Evolutionary conservation across 2,888 invertebrate species (phyloP).

Genomic region (Drosophila anomelani): DNA sequence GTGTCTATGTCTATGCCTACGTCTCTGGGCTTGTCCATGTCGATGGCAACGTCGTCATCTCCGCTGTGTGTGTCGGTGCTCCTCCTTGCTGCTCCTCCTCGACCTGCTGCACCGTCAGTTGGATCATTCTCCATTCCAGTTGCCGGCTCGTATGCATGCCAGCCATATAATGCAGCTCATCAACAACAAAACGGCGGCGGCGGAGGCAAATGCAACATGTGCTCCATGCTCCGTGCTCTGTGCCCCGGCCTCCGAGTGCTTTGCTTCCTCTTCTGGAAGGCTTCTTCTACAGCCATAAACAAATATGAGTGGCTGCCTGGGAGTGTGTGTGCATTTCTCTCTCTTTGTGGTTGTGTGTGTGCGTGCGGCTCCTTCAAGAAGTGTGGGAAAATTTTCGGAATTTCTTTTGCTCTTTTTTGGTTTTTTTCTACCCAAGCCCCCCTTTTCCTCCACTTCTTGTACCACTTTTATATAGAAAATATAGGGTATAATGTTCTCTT

Average conservation of each 20-base stretch:
- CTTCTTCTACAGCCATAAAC: slow-evolving; percentile 71
- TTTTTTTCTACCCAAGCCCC: slow-evolving; percentile 20
- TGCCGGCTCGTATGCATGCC: slow-evolving; percentile 61
- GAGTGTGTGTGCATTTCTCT: slow-evolving; percentile 22
- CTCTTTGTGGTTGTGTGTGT: slow-evolving; percentile 10
- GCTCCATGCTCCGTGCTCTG: slow-evolving; percentile 43
- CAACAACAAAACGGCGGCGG: slow-evolving; percentile 56
- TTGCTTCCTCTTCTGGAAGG: slow-evolving; percentile 31
- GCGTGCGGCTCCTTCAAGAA: slow-evolving; percentile 60
- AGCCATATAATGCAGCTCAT: slow-evolving; percentile 79
- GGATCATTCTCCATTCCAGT: slow-evolving; percentile 16
- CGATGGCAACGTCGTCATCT: slow-evolving; percentile 48
- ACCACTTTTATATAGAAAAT: not conserved
- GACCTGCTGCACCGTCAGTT: slow-evolving; percentile 1
- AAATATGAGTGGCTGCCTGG: slow-evolving; percentile 74
- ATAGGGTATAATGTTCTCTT: not conserved
- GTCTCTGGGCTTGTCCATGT: slow-evolving; percentile 34
- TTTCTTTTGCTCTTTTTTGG: slow-evolving; percentile 61
- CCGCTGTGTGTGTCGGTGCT: slow-evolving; percentile 24
- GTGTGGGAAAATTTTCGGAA: slow-evolving; percentile 79
- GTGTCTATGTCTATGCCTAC: slow-evolving; percentile 36
- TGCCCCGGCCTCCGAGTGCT: slow-evolving; percentile 27
- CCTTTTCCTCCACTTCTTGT: not conserved
- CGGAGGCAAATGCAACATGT: slow-evolving; percentile 79
- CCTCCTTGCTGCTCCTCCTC: slow-evolving; percentile 16